Evolutionary conservation across 2,797 vertebrate genomes (phyloP).

Genomic region (Phataginus tetradactyla): DNA sequence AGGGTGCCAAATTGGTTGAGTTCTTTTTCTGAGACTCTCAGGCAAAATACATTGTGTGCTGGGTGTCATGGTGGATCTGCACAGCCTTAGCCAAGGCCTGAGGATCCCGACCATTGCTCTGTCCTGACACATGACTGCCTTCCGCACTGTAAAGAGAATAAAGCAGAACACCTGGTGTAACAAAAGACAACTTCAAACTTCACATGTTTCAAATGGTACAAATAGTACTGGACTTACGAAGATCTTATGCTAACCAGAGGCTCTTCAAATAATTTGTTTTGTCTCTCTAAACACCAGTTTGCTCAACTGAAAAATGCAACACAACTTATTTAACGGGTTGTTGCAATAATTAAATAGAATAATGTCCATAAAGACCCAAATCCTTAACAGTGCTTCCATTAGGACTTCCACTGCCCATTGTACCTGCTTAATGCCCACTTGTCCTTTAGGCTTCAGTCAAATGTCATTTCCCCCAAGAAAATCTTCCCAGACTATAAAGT

Average conservation of each 20-base stretch:
- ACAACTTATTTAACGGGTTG: not conserved
- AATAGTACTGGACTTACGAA: not conserved
- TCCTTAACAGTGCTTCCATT: not conserved
- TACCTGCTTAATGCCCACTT: not conserved
- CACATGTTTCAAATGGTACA: constrained; percentile 35
- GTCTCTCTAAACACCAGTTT: not conserved
- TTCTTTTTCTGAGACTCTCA: constrained; percentile 87
- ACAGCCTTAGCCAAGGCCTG: constrained; percentile 98
- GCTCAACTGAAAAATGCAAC: constrained; percentile 18
- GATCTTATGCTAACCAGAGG: not conserved
- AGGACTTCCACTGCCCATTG: not conserved
- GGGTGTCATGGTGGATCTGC: constrained; percentile 99
- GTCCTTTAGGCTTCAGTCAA: not conserved
- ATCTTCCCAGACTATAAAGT: constrained; percentile 11
- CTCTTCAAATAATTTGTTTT: constrained; percentile 25
- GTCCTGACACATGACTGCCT: constrained; percentile 99
- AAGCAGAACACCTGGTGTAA: constrained; percentile 20
- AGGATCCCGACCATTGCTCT: constrained; percentile 98
- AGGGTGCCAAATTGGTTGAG: constrained; percentile 75
- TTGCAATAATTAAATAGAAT: constrained; percentile 26
- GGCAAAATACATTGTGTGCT: constrained; percentile 99
- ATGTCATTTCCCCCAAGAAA: constrained; percentile 34
- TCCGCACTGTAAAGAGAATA: constrained; percentile 91
- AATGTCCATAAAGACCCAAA: constrained; percentile 21
- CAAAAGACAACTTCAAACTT: constrained; percentile 28